phyloP scores from a whole-genome alignment of 2,888 invertebrate species.

The Smittia aterrima region DNA sequence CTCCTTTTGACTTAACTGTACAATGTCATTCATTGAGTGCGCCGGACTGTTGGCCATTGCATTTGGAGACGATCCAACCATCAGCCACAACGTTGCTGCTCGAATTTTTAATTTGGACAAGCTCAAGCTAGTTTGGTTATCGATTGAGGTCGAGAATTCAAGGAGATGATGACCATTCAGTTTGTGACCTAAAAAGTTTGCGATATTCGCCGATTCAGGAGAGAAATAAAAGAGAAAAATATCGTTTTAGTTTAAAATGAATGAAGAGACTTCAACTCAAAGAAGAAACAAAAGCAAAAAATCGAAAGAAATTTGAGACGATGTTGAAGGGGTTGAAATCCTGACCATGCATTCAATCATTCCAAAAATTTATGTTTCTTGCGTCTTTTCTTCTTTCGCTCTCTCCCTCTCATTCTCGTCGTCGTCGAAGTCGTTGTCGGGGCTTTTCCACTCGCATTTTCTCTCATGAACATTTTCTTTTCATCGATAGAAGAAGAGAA shows the following conservation, averaged over 20 bases:
- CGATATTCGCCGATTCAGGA: background rate
- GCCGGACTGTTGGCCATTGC: background rate
- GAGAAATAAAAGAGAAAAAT: background rate
- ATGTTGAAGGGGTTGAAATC: background rate
- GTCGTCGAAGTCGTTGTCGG: no score
- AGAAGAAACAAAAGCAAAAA: no score
- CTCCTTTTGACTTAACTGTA: background rate
- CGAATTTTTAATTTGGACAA: conserved; percentile 66
- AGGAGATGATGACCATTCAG: conserved; percentile 81
- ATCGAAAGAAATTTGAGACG: background rate
- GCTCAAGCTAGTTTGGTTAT: conserved; percentile 50
- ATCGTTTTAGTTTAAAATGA: background rate
- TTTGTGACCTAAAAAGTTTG: conserved; percentile 65
- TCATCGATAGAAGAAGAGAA: background rate
- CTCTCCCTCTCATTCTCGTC: background rate
- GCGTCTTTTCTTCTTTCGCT: no score
- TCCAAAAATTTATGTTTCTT: background rate
- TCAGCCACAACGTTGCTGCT: conserved; percentile 78
- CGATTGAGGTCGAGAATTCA: conserved; percentile 75
- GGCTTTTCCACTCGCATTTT: background rate
- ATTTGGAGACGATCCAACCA: conserved; percentile 46
- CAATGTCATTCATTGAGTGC: background rate
- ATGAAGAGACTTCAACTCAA: background rate
- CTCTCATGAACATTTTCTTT: background rate
- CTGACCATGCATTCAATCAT: conserved; percentile 21